phyloP scores from a whole-genome alignment of 2,797 vertebrate genomes.

The Poecilia wingei region DNA sequence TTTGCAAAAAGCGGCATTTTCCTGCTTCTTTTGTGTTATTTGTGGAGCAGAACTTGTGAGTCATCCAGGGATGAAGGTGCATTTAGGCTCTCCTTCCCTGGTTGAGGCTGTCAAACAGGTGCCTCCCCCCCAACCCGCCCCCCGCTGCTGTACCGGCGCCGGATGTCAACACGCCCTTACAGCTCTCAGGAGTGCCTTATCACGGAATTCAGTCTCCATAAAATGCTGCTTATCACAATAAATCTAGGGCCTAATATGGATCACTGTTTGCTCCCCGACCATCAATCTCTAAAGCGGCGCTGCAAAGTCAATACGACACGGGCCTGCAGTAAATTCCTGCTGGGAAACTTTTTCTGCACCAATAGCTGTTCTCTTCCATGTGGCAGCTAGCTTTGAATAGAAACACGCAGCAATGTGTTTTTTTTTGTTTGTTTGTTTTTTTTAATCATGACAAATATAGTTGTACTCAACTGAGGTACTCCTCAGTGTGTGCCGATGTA shows the following conservation, averaged over 20 bases:
- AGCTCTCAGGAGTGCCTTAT: slow-evolving; percentile 59
- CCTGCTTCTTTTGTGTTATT: neutral
- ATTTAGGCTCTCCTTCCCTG: slow-evolving; percentile 15
- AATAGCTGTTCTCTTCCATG: slow-evolving; percentile 5
- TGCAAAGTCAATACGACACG: slow-evolving; percentile 42
- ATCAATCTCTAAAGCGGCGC: slow-evolving; percentile 56
- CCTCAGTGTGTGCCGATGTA: slow-evolving; percentile 8
- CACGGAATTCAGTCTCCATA: slow-evolving; percentile 62
- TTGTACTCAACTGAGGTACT: neutral
- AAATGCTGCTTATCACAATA: slow-evolving; percentile 71
- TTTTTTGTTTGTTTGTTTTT: too few species aligned
- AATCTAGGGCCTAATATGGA: slow-evolving; percentile 65
- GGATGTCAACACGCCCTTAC: slow-evolving; percentile 57
- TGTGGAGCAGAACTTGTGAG: neutral
- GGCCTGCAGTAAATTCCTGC: slow-evolving; percentile 39
- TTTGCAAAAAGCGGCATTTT: neutral
- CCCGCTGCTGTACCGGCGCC: slow-evolving; percentile 32
- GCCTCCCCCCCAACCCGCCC: neutral
- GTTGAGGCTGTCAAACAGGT: slow-evolving; percentile 23
- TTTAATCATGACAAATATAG: slow-evolving; percentile 1
- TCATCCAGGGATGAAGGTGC: slow-evolving; percentile 29
- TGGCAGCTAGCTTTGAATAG: slow-evolving; percentile 9
- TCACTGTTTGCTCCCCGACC: slow-evolving; percentile 44
- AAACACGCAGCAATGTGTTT: neutral
- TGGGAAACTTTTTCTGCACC: slow-evolving; percentile 19